Evolutionary conservation across 1,140 invertebrate species (phyloP).

Genomic region (Batillaria attramentaria): DNA sequence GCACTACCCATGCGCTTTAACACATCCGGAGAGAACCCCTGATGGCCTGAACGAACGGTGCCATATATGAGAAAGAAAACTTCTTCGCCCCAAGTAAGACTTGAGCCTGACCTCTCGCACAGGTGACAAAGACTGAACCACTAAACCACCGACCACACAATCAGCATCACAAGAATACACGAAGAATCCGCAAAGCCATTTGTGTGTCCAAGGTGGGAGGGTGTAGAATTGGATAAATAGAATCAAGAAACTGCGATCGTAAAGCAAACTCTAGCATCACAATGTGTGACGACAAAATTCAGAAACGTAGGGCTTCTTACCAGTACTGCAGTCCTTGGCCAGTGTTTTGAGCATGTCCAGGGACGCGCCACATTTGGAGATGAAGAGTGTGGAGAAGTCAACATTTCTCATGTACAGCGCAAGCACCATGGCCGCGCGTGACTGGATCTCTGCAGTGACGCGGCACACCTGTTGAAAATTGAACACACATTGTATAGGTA

Average conservation of each 20-base stretch:
- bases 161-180: too few species aligned
- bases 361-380: conserved; percentile 65
- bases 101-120: too few species aligned
- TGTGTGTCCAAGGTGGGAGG: too few species aligned
- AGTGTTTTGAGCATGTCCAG: conserved; percentile 71
- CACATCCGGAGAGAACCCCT: too few species aligned
- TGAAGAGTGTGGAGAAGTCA: conserved; percentile 67
- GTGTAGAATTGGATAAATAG: too few species aligned
- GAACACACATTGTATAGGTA: too few species aligned
- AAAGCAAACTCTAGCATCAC: background rate
- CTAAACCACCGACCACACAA: too few species aligned
- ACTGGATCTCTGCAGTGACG: conserved; percentile 69
- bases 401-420: conserved; percentile 64
- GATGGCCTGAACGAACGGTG: too few species aligned
- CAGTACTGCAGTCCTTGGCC: conserved; percentile 69
- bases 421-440: conserved; percentile 68
- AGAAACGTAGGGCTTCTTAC: conserved; percentile 49
- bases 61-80: too few species aligned
- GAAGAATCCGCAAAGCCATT: too few species aligned
- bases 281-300: background rate
- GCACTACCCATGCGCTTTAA: background rate
- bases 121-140: too few species aligned
- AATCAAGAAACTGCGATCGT: background rate
- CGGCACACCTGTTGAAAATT: conserved; percentile 57
- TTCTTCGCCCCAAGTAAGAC: too few species aligned